Base-by-base conservation (phyloP, 2,113 vertebrate species). In the Cyphomyrus discorhynchus region DNA sequence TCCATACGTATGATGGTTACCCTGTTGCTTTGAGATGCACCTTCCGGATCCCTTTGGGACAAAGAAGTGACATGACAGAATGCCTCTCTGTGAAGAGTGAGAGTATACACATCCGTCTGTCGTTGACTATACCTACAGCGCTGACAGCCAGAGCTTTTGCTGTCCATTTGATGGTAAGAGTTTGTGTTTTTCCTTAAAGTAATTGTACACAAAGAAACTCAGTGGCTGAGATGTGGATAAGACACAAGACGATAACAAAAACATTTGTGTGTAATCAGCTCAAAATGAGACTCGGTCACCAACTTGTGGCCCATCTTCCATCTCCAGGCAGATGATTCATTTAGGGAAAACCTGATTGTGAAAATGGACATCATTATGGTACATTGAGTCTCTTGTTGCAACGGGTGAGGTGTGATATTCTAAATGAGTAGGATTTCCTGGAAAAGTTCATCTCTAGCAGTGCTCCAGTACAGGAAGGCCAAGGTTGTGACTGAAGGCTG, bases 251-350 rank as follows among this genome's bases (percentile, higher is more conserved):
- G 46, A 89, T 15, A 24, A 84, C 10, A 42, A 87, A 49, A 66
- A 89, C 47, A 42, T 88, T 53, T 82, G 47, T 85, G 86, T 45
- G 42, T 62, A 87, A 31, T 89, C 66, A 91, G 66, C 88, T 88
- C 89, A 83, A 0, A 58, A 82, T 90, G 50, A 45, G 27, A 53
- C 88, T 89, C 86, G 31, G 90, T 90, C 93, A 94, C 94, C 91
- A 88, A 91, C 89, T 91, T 89, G 90, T 88, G 47, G 90, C 90
- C 88, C 88, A 91, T 77, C 87, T 87, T 92, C 93, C 93, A 94
- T 95, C 92, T 92, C 42, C 27, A 89, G 89, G 90, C 91, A 91
- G 83, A 91, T 91, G 87, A 93, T 93, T 92, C 0, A 92, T 92
- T 92, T 86, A 84, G 70, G 39, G 92, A 70, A 92, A 94, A 94